Base-by-base conservation (phyloP, 1,140 invertebrate genomes). In the Orius insidiosus region DNA sequence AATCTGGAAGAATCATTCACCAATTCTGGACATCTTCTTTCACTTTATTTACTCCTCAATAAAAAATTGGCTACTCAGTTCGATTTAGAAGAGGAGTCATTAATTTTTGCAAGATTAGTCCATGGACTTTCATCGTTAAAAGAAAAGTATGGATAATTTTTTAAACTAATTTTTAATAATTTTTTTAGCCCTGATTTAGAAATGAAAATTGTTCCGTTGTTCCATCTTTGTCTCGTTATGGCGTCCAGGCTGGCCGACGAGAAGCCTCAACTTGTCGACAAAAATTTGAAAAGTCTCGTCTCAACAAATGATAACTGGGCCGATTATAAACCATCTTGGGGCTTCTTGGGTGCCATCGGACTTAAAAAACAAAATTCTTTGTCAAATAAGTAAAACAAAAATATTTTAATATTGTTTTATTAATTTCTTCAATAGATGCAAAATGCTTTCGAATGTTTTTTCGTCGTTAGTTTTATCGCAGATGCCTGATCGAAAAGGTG, bases 271-370 rank as follows among this genome's bases (percentile, higher is more conserved):
- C 58, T 63, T 8, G 59, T 65, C 39, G 62, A 64, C 5, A 65
- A 66, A 35, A 48, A 37, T 5, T 56, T 75, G 2, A 65, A 65
- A 47, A 58, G 62, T 35, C 58, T 77, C 40, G 60, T 65, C 24
- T 56, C 63, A 14, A 58, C 65, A 7, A 55, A 75, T 10, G 55
- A 68, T 2, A 55, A 58, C 4, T 58, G 71, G 41, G 74, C 70
- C 2, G 74, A 77, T 48, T 73, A 78, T 34, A 62, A 63, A 47
- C 60, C 69, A 51, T 63, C 67, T 5, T 70, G 68, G 62, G 72
- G 71, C 10, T 63, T 79, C 16, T 58, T 79, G 1, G 75, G 73
- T 15, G 72, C 72, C 11, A 73, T 79, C 44, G 75, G 76, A 19
- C 55, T 79, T 2, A 68, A 72, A 15, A 74, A 71, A 59, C 64